Base-by-base conservation (phyloP, 2,113 vertebrate genomes). In the Upupa epops region DNA sequence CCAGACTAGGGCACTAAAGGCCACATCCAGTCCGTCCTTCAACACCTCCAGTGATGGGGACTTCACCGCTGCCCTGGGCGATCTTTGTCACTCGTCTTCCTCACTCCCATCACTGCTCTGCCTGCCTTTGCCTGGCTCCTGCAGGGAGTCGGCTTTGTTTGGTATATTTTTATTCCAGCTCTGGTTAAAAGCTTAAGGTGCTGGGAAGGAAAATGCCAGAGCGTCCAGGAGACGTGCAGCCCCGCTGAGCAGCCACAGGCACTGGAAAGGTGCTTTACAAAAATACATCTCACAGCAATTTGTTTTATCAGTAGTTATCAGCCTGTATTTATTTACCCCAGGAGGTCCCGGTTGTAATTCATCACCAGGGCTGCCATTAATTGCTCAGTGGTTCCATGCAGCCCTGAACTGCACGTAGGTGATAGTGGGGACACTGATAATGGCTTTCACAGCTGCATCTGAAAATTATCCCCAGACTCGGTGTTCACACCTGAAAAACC, bases 401-500 rank as follows among this genome's bases (percentile, higher is more conserved):
- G 92, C 91, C 95, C 92, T 92, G 93, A 95, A 83, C 92, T 80
- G 48, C 55, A n/a, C 1, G 71, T 59, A 40, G 91, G 91, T 87
- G 96, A 90, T 91, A 96, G 73, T 80, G 72, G 74, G 7, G 16
- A 95, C 4, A 13, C n/a, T 74, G 87, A 93, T 95, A 93, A 90
- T 70, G 56, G 75, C 56, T 85, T 95, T 93, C 85, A 85, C 92
- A 96, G 93, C 93, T 94, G 93, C 71, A 59, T 92, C 95, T 90
- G 85, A 80, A 90, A 79, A 73, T 54, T 56, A 68, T 60, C 71
- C 80, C 71, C 25, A 89, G 78, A 42, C 34, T 72, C 74, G 24
- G 42, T 18, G 34, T 64, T 90, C 68, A 77, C 86, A 89, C 86
- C 89, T 95, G 88, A 83, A 90, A 95, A 95, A 84, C 11, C 2